Evolutionary conservation across 1,140 invertebrate species (phyloP).

Genomic region (Reticulitermes speratus): DNA sequence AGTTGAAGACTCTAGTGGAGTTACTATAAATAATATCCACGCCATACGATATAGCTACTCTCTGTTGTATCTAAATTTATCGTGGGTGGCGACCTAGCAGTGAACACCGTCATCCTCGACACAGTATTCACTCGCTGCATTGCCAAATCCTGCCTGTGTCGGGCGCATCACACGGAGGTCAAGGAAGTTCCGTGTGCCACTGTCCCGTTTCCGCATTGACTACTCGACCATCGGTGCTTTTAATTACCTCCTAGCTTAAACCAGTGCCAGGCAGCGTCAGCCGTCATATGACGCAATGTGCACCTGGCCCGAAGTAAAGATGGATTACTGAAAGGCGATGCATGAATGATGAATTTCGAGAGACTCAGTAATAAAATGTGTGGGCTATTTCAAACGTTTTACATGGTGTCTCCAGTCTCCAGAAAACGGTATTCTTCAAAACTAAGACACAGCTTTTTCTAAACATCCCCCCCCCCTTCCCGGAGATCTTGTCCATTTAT

Average conservation of each 20-base stretch:
- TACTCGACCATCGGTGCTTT: neutral
- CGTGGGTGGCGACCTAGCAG: neutral
- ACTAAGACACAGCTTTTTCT: too few species aligned
- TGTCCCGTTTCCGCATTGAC: neutral
- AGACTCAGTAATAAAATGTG: too few species aligned
- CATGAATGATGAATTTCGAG: too few species aligned
- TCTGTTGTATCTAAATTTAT: neutral
- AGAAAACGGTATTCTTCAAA: too few species aligned
- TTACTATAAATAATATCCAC: neutral
- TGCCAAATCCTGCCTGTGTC: neutral
- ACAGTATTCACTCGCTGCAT: neutral
- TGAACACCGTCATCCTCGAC: neutral
- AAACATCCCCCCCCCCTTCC: too few species aligned
- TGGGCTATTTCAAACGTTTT: too few species aligned
- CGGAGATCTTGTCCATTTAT: too few species aligned
- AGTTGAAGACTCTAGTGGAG: constrained; percentile 8
- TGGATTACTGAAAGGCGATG: too few species aligned
- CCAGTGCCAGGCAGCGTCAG: neutral
- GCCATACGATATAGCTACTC: neutral
- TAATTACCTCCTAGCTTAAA: neutral
- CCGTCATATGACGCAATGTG: too few species aligned
- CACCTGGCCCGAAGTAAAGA: too few species aligned
- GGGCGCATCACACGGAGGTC: constrained; percentile 23
- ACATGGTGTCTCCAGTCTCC: too few species aligned
- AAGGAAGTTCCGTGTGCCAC: constrained; percentile 1